phyloP scores from a whole-genome alignment of 2,797 vertebrate species.

The Ctenochaetus hawaiiensis region DNA sequence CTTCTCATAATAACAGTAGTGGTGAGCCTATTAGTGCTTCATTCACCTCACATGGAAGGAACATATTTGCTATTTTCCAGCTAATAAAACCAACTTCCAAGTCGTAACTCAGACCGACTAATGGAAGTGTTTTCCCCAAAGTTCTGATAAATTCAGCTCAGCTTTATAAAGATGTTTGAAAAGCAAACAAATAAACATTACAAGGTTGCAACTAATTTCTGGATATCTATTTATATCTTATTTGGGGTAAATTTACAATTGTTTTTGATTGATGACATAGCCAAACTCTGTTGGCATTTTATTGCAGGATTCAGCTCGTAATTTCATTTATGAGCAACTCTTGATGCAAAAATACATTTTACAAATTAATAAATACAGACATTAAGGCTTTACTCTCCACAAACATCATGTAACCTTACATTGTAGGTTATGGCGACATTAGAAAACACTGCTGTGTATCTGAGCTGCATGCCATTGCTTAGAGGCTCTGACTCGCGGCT shows the following conservation, averaged over 20 bases:
- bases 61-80: conserved; percentile 50
- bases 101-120: conserved; percentile 24
- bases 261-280: neutral
- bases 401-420: neutral
- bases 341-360: neutral
- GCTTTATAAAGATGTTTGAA: conserved; percentile 21
- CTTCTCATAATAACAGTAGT: conserved; percentile 17
- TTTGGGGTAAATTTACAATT: neutral
- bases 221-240: neutral
- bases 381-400: neutral
- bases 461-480: conserved; percentile 13
- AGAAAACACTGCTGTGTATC: neutral
- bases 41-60: conserved; percentile 35
- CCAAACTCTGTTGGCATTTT: neutral
- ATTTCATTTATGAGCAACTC: neutral
- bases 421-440: neutral
- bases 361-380: neutral
- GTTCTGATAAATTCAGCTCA: conserved; percentile 16
- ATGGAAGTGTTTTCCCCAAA: conserved; percentile 25
- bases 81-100: conserved; percentile 51
- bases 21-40: conserved; percentile 18
- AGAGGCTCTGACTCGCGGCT: neutral
- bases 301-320: neutral
- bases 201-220: neutral
- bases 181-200: conserved; percentile 26